phyloP scores from a whole-genome alignment of 2,797 vertebrate species.

The Pseudochirops corinnae region DNA sequence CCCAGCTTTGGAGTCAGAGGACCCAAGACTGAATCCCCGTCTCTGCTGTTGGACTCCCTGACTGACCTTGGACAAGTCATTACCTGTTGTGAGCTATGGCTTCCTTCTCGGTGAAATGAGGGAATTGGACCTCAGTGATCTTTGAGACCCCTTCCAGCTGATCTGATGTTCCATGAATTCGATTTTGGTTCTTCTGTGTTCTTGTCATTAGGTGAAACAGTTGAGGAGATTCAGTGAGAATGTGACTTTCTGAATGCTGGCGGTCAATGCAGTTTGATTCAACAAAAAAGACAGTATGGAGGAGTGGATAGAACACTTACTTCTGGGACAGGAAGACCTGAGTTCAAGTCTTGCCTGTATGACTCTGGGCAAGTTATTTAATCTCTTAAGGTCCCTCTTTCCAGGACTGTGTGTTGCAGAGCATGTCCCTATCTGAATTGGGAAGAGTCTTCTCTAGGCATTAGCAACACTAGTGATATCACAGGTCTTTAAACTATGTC shows the following conservation, averaged over 20 bases:
- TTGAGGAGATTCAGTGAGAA: neutral
- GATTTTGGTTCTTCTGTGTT: neutral
- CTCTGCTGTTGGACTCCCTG: neutral
- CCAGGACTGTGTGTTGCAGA: neutral
- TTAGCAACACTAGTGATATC: neutral
- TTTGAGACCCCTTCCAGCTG: neutral
- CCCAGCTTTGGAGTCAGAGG: neutral
- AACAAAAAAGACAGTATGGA: neutral
- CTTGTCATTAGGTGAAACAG: neutral
- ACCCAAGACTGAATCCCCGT: neutral
- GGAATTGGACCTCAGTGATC: neutral
- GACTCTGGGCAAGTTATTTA: neutral
- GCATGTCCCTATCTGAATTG: neutral
- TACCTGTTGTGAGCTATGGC: neutral
- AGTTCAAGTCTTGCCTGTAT: neutral
- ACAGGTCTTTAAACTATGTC: neutral
- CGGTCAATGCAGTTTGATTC: neutral
- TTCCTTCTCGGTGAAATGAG: neutral
- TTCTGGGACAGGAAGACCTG: neutral
- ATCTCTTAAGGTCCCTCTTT: neutral
- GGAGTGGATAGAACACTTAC: neutral
- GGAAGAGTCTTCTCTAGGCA: neutral
- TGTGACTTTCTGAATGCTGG: neutral
- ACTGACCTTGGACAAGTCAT: neutral
- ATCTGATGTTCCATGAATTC: neutral